Percentiles rank a stretch among this genome's conserved stretches.
phyloP scores from a whole-genome alignment of 2,888 invertebrate species.

The Stenchaetothrips biformis region DNA sequence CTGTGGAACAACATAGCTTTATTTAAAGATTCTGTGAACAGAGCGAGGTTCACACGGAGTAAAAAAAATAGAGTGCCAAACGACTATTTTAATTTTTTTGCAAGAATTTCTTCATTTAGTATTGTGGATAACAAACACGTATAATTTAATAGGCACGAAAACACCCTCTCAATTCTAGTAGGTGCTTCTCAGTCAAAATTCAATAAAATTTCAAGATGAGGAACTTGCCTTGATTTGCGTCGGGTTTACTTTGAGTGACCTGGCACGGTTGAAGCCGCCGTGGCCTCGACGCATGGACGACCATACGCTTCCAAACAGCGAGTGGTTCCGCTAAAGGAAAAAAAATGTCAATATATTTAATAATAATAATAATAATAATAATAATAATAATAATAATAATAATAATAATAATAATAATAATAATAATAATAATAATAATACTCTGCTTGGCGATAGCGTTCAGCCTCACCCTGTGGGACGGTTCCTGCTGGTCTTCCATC shows the following conservation, averaged over 20 bases:
- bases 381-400: no score
- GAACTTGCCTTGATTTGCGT: conserved; percentile 48
- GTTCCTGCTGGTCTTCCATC: conserved; percentile 85
- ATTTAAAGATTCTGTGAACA: neutral
- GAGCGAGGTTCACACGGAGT: no score
- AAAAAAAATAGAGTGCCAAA: no score
- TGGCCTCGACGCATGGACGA: conserved; percentile 78
- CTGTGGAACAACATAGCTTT: conserved; percentile 36
- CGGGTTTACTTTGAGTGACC: conserved; percentile 56
- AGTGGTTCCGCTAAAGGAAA: conserved; percentile 78
- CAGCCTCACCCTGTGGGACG: conserved; percentile 87
- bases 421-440: neutral
- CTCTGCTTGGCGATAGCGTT: neutral
- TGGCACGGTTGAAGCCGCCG: conserved; percentile 54
- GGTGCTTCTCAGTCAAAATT: no score
- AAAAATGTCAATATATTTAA: neutral
- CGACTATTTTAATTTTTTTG: no score
- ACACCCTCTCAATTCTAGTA: no score
- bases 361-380: no score
- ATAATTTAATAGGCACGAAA: no score
- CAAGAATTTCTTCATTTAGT: no score
- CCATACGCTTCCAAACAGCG: conserved; percentile 93
- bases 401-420: no score
- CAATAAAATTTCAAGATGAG: neutral
- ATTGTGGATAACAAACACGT: no score